phyloP scores from a whole-genome alignment of 2,113 vertebrate genomes.

The Bagarius yarrelli region DNA sequence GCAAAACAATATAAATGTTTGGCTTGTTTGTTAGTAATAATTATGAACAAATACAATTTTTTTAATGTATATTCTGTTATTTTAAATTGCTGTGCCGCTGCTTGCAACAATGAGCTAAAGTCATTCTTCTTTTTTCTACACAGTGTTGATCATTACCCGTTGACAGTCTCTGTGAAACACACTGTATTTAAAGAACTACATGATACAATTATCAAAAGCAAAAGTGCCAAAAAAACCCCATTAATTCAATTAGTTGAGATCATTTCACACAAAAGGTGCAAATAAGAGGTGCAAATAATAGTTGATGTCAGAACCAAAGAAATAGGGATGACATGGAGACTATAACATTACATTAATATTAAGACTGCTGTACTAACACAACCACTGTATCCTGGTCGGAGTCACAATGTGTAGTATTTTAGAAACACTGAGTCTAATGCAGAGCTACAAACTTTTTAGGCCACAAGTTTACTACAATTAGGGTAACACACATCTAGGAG shows the following conservation, averaged over 20 bases:
- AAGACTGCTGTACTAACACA: slow-evolving; percentile 44
- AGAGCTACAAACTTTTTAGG: too few relatives aligned
- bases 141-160: not conserved
- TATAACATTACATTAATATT: slow-evolving; percentile 57
- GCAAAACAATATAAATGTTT: too few relatives aligned
- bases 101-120: too few relatives aligned
- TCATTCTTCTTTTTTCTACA: too few relatives aligned
- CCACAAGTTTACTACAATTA: not conserved
- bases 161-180: not conserved
- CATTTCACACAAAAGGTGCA: slow-evolving; percentile 47
- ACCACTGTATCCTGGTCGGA: not conserved
- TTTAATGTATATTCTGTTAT: too few relatives aligned
- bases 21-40: too few relatives aligned
- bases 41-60: too few relatives aligned
- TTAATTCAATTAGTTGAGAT: slow-evolving; percentile 57
- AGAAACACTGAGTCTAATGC: not conserved
- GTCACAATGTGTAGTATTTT: not conserved
- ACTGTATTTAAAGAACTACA: not conserved
- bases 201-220: slow-evolving; percentile 28
- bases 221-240: slow-evolving; percentile 53
- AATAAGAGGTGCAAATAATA: slow-evolving; percentile 59
- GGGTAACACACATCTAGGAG: not conserved
- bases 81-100: too few relatives aligned
- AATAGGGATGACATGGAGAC: slow-evolving; percentile 51
- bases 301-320: slow-evolving; percentile 17